Conservation (phyloP, 2,113 vertebrate genomes). For the Rana temporaria region DNA sequence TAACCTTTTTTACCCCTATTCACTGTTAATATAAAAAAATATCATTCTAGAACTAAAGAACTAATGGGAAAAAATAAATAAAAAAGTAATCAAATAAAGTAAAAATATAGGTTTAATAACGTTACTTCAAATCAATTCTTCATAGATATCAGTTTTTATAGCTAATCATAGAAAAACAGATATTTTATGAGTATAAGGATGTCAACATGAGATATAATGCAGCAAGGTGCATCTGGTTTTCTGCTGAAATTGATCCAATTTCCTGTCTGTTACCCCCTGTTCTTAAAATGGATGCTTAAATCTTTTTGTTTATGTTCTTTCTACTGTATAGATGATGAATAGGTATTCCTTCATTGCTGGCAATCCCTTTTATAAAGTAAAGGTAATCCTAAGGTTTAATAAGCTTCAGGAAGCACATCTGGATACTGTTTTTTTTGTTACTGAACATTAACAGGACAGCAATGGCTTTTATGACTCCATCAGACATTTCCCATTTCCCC, state of each 20-base stretch:
- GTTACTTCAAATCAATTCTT: too few relatives aligned
- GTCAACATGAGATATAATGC: too few relatives aligned
- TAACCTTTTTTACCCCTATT: too few relatives aligned
- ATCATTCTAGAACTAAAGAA: too few relatives aligned
- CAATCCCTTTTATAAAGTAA: conserved; percentile 8
- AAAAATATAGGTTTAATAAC: too few relatives aligned
- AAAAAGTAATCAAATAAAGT: too few relatives aligned
- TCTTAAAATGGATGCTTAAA: conserved; percentile 1
- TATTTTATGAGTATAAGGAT: too few relatives aligned
- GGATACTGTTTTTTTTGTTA: conserved; percentile 43
- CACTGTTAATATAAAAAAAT: too few relatives aligned
- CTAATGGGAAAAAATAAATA: too few relatives aligned
- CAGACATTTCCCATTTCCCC: conserved; percentile 36
- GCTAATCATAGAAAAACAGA: too few relatives aligned
- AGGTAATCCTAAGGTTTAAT: conserved; percentile 43
- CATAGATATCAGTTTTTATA: too few relatives aligned
- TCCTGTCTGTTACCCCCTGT: neutral
- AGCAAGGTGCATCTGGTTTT: neutral
- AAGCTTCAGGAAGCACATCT: conserved; percentile 35
- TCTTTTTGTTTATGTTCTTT: conserved; percentile 20
- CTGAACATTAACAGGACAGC: conserved; percentile 5
- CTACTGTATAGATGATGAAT: conserved; percentile 21
- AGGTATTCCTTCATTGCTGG: neutral
- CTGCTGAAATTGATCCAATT: neutral
- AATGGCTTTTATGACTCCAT: conserved; percentile 34